These are phyloP conservation scores for Tigriopus californicus DNA, from an alignment of 2,888 invertebrate genomes.

Conservation along the genomic window DNA sequence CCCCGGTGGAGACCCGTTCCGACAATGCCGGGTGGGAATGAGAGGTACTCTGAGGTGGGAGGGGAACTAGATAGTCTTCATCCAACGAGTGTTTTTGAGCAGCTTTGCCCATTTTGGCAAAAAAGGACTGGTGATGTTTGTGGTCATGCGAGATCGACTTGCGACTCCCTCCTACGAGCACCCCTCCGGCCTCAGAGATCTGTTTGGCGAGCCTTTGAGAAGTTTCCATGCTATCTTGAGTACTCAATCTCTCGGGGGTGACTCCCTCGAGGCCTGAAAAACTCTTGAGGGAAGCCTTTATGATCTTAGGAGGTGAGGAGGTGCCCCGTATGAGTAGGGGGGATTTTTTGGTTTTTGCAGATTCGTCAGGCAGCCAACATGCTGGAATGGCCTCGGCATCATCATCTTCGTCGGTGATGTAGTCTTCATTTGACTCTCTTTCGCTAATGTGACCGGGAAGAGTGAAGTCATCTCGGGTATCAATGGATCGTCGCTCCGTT, in stretches of 20 bases:
- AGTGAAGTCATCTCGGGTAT: neutral
- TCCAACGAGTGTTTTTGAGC: neutral
- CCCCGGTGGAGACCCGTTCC: too few relatives aligned
- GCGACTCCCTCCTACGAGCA: neutral
- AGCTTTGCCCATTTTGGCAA: neutral
- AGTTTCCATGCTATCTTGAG: conserved; percentile 2
- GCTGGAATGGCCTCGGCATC: conserved; percentile 21
- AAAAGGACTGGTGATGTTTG: neutral
- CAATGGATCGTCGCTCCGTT: neutral
- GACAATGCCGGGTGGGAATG: neutral
- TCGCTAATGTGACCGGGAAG: neutral
- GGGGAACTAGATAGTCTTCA: neutral
- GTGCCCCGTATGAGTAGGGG: conserved; percentile 11
- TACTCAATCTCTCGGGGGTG: conserved; percentile 16
- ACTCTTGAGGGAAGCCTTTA: conserved; percentile 21
- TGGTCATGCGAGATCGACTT: neutral
- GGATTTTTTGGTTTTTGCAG: conserved; percentile 15
- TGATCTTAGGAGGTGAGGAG: conserved; percentile 20
- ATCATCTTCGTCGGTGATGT: conserved; percentile 16
- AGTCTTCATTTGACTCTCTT: conserved; percentile 8
- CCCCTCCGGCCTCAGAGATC: neutral
- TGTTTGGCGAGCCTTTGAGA: neutral
- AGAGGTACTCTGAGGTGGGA: neutral
- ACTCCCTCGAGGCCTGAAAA: conserved; percentile 23
- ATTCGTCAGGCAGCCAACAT: conserved; percentile 20